Percentiles rank a stretch among this genome's conserved stretches.
These are phyloP conservation scores for Alloscopus bannaensis DNA, from an alignment of 2,888 invertebrate species.

Conservation along the genomic window DNA sequence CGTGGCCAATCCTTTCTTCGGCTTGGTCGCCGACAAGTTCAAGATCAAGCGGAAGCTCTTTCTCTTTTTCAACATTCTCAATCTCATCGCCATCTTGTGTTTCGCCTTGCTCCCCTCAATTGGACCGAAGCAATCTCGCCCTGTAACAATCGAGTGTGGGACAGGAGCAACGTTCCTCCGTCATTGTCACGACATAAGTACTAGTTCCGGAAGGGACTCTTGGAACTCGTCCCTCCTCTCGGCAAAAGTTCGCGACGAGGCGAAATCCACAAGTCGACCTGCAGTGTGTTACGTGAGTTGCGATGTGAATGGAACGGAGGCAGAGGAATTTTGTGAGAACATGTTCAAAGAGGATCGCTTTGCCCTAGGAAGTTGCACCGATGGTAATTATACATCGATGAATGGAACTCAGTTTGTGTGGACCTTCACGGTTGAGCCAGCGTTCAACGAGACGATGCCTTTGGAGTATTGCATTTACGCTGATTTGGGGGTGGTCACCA, in stretches of 20 bases:
- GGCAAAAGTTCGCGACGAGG: no score
- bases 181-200: no score
- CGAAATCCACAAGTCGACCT: no score
- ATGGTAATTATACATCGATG: neutral
- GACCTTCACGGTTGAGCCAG: slow-evolving; percentile 30
- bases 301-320: slow-evolving; percentile 2
- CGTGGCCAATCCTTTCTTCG: slow-evolving; percentile 87
- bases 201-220: no score
- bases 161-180: slow-evolving; percentile 34
- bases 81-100: slow-evolving; percentile 82
- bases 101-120: slow-evolving; percentile 83
- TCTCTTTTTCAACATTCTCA: slow-evolving; percentile 83
- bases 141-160: slow-evolving; percentile 75
- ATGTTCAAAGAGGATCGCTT: neutral
- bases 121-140: slow-evolving; percentile 75
- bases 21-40: slow-evolving; percentile 87
- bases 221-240: no score
- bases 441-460: slow-evolving; percentile 10
- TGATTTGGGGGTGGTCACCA: no score
- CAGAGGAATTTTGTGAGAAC: slow-evolving; percentile 5
- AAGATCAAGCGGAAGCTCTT: slow-evolving; percentile 86
- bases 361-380: slow-evolving; percentile 12
- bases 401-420: neutral
- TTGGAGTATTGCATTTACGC: slow-evolving; percentile 25
- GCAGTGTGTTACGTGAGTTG: no score